Conservation (phyloP, 2,888 invertebrate genomes). For the Cancer borealis region DNA sequence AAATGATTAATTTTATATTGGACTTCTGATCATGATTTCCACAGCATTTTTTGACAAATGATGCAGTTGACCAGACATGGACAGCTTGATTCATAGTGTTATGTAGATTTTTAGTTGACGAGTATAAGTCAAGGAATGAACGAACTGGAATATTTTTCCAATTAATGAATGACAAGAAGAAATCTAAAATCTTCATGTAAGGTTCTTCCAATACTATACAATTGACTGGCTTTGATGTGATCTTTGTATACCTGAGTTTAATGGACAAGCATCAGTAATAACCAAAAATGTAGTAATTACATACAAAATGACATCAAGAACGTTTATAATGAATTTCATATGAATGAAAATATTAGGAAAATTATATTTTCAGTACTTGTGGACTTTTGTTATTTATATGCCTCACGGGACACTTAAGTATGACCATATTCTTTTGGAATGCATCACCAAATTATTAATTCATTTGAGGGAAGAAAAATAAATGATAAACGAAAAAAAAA, state of each 20-base stretch:
- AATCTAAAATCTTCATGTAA: background rate
- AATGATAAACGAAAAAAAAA: no score
- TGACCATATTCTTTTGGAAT: no score
- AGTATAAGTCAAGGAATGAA: background rate
- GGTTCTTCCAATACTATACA: background rate
- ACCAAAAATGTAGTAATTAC: background rate
- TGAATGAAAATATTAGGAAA: no score
- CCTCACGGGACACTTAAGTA: no score
- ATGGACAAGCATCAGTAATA: background rate
- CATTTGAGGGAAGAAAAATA: no score
- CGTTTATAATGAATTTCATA: no score
- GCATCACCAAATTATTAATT: no score
- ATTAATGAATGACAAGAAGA: background rate
- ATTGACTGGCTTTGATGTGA: background rate
- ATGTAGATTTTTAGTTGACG: background rate
- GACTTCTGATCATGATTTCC: background rate
- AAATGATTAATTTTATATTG: background rate
- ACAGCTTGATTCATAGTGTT: background rate
- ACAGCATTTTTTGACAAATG: background rate
- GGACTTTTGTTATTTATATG: no score
- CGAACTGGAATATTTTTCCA: background rate
- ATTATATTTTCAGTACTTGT: no score
- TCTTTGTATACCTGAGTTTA: background rate
- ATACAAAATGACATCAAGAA: background rate
- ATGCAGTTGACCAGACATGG: background rate